Evolutionary conservation across 2,113 vertebrate genomes (phyloP).

Genomic region (Actinemys pallida): DNA sequence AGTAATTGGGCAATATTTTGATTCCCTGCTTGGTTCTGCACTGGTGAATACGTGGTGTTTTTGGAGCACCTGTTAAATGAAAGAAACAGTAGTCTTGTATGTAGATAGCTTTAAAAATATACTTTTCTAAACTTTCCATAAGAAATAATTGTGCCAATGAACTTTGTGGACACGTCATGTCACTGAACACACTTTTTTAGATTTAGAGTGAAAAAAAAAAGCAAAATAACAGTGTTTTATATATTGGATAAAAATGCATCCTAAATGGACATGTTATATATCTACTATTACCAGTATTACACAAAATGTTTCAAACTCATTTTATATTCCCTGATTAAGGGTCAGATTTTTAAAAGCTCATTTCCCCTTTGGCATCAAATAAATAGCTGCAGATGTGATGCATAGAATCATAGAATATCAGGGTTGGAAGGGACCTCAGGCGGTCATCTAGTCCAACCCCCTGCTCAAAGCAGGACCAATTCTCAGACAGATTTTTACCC

Average conservation of each 20-base stretch:
- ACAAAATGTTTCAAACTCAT: not conserved
- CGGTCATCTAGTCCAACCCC: too few relatives aligned
- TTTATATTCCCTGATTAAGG: not conserved
- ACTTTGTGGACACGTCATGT: not conserved
- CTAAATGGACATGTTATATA: not conserved
- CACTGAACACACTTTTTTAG: not conserved
- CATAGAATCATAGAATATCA: too few relatives aligned
- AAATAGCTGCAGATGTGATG: not conserved
- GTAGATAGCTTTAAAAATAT: not conserved
- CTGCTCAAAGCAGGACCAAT: too few relatives aligned
- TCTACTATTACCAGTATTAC: not conserved
- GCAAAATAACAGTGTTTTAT: not conserved
- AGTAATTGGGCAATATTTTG: not conserved
- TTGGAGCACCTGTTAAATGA: not conserved
- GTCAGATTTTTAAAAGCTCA: not conserved
- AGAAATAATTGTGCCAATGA: not conserved
- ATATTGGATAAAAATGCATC: not conserved
- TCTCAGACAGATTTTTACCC: too few relatives aligned
- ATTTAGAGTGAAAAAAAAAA: rapidly evolving
- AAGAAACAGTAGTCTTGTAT: not conserved
- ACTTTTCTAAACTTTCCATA: not conserved
- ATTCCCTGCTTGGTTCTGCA: not conserved
- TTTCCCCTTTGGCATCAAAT: not conserved
- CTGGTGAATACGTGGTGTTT: conserved; percentile 15
- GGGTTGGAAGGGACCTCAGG: too few relatives aligned